Evolutionary conservation across 2,113 vertebrate genomes (phyloP).

Genomic region (Platichthys flesus): DNA sequence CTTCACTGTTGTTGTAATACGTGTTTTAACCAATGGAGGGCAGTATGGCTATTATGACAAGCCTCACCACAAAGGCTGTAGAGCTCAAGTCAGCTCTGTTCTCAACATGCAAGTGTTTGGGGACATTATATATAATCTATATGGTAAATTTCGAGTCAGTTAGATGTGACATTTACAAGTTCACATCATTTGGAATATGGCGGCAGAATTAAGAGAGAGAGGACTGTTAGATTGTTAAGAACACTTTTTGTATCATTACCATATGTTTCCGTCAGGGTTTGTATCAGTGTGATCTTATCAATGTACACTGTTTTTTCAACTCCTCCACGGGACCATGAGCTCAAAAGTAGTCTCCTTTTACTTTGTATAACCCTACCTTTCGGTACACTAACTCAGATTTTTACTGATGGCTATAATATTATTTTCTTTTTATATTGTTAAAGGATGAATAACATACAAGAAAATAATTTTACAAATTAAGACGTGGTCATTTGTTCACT

Average conservation of each 20-base stretch:
- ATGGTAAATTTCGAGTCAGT: slow-evolving; percentile 19
- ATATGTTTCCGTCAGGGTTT: neutral
- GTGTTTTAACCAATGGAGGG: slow-evolving; percentile 76
- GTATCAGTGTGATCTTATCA: neutral
- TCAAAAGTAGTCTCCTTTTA: neutral
- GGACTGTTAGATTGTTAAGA: neutral
- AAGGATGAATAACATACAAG: neutral
- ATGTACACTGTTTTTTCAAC: neutral
- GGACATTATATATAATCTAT: slow-evolving; percentile 41
- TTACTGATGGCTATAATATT: no score
- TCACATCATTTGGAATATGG: slow-evolving; percentile 16
- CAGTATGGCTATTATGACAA: slow-evolving; percentile 79
- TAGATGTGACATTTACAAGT: slow-evolving; percentile 43
- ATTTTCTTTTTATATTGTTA: neutral
- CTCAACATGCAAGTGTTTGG: slow-evolving; percentile 55
- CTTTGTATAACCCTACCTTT: neutral
- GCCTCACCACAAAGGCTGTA: slow-evolving; percentile 25
- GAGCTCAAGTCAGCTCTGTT: slow-evolving; percentile 41
- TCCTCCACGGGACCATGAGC: neutral
- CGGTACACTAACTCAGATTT: neutral
- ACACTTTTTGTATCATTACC: neutral
- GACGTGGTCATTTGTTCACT: neutral
- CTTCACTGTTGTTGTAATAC: slow-evolving; percentile 57
- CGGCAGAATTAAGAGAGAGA: slow-evolving; percentile 19
- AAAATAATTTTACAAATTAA: neutral